Evolutionary conservation across 2,888 invertebrate genomes (phyloP).

Genomic region (Rotaria socialis): DNA sequence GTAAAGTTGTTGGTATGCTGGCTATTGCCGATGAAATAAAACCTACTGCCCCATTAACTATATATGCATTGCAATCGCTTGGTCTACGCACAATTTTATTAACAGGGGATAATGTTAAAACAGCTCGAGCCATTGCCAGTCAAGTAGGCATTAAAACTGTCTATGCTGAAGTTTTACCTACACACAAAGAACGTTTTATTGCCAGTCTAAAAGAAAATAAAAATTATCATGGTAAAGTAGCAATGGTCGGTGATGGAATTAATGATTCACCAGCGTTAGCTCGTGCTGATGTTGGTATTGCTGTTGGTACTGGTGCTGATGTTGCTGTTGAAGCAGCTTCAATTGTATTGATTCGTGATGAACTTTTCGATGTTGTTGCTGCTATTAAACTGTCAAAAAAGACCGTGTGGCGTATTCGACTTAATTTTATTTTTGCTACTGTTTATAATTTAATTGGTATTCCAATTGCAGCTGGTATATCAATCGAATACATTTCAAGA

Average conservation of each 20-base stretch:
- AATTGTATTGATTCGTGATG: conserved; percentile 92
- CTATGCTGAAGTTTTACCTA: conserved; percentile 93
- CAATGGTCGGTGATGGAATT: conserved; percentile 98
- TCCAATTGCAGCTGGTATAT: conserved; percentile 82
- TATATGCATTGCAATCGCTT: conserved; percentile 78
- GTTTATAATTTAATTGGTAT: conserved; percentile 92
- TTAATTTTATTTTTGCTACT: conserved; percentile 93
- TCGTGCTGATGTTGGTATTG: conserved; percentile 94
- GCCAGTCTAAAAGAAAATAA: conserved; percentile 70
- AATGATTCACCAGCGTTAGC: conserved; percentile 97
- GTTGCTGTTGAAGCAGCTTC: conserved; percentile 98
- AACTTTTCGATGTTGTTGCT: conserved; percentile 88
- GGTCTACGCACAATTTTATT: conserved; percentile 88
- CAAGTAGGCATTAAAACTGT: conserved; percentile 90
- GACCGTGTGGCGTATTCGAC: conserved; percentile 78
- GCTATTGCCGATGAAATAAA: conserved; percentile 95
- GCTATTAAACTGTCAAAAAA: conserved; percentile 83
- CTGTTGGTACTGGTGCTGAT: conserved; percentile 94
- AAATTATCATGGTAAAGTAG: conserved; percentile 65
- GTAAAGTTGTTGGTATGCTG: conserved; percentile 72
- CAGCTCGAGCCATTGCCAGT: conserved; percentile 84
- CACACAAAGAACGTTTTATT: conserved; percentile 77
- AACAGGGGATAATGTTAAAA: conserved; percentile 93
- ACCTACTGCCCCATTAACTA: conserved; percentile 86
- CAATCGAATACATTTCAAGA: background rate